Conservation (phyloP, 92 coral and sea anemone species). For the Actinernus sp. region DNA sequence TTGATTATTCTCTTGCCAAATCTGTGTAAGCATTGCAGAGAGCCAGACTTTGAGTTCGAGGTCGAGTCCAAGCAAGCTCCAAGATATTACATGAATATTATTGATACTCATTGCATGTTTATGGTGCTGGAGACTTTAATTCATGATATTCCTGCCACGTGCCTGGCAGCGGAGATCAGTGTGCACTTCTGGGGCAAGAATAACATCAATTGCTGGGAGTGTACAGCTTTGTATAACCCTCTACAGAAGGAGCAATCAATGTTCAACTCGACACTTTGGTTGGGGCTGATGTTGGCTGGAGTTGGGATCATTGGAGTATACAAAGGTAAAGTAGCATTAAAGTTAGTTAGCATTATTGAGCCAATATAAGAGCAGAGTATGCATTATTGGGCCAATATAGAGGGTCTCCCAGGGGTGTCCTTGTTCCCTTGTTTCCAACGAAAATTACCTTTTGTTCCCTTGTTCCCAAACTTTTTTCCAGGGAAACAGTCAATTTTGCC, state of each 20-base stretch:
- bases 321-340: no score
- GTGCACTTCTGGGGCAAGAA: slow-evolving; percentile 78
- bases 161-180: slow-evolving; percentile 70
- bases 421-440: no score
- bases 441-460: no score
- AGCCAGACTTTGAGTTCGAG: slow-evolving; percentile 68
- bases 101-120: slow-evolving; percentile 70
- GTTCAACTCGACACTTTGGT: slow-evolving; percentile 66
- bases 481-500: no score
- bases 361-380: no score
- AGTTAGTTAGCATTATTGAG: no score
- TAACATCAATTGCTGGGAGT: slow-evolving; percentile 84
- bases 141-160: slow-evolving; percentile 86
- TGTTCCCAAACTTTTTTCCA: no score
- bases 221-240: slow-evolving; percentile 43
- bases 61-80: slow-evolving; percentile 60
- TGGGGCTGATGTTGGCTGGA: slow-evolving; percentile 77
- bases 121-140: slow-evolving; percentile 79
- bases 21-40: slow-evolving; percentile 70
- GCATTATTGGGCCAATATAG: no score
- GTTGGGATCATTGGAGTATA: slow-evolving; percentile 70
- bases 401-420: no score
- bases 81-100: slow-evolving; percentile 71
- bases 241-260: slow-evolving; percentile 68
- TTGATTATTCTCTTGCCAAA: slow-evolving; percentile 71